Percentiles rank a stretch among this genome's conserved stretches.
These are phyloP conservation scores for Bovichtus diacanthus DNA, from an alignment of 2,797 vertebrate species.

Conservation along the genomic window DNA sequence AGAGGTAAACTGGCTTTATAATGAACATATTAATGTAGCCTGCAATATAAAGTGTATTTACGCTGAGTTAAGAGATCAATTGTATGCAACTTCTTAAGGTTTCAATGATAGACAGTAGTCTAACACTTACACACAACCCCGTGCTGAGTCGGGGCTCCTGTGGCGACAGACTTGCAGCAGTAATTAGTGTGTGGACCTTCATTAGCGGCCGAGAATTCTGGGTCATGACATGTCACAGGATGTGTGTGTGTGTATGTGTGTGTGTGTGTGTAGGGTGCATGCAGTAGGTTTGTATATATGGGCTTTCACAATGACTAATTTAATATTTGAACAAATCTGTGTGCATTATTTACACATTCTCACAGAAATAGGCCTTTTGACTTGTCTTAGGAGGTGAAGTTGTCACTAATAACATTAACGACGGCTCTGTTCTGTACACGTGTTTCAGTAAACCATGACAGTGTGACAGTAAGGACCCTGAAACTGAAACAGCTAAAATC, in stretches of 20 bases:
- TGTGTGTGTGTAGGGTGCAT: constrained; percentile 20
- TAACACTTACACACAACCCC: neutral
- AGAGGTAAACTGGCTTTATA: neutral
- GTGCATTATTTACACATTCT: neutral
- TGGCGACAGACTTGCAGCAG: constrained; percentile 14
- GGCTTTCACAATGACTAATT: neutral
- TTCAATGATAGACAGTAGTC: neutral
- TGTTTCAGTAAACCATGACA: neutral
- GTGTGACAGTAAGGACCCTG: neutral
- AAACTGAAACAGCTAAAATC: neutral
- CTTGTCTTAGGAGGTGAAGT: neutral
- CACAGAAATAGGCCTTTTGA: neutral
- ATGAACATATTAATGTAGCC: neutral
- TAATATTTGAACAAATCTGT: neutral
- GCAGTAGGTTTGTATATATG: neutral
- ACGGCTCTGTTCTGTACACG: neutral
- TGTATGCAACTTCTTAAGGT: neutral
- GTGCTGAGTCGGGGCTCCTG: constrained; percentile 18
- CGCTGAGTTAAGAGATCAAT: neutral
- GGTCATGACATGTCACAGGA: constrained; percentile 36
- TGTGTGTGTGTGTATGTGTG: constrained; percentile 26
- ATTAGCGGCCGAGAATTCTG: constrained; percentile 42
- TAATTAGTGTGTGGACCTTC: constrained; percentile 31
- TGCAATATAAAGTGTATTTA: neutral
- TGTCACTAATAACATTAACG: neutral